A percentile compares a stretch with the other conserved stretches of the same genome.
Conservation (phyloP, 2,113 vertebrate species). For the Hoplias malabaricus region DNA sequence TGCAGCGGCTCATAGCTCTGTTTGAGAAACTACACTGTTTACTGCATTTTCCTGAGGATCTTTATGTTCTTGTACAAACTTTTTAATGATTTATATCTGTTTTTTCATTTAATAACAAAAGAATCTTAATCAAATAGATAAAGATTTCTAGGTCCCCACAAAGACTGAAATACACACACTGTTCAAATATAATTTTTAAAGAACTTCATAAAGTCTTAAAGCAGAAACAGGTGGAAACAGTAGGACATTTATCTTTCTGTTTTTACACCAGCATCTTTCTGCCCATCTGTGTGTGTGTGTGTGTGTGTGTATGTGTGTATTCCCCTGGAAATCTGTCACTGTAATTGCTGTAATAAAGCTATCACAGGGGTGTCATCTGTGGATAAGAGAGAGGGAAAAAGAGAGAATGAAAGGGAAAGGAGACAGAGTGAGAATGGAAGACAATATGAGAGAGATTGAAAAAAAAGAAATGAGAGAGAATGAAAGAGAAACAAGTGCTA, state of each 20-base stretch:
- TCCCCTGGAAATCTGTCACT: slow-evolving; percentile 29
- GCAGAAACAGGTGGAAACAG: background rate
- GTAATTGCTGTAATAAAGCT: slow-evolving; percentile 51
- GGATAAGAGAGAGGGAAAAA: background rate
- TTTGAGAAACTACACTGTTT: no score
- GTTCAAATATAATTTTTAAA: no score
- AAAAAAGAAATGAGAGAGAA: background rate
- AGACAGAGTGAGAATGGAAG: background rate
- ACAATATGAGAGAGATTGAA: background rate
- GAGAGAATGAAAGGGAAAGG: background rate
- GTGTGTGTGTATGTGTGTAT: slow-evolving; percentile 34
- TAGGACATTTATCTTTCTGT: background rate
- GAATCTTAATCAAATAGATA: no score
- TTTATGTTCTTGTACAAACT: no score
- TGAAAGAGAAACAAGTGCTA: background rate
- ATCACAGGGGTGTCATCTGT: slow-evolving; percentile 27
- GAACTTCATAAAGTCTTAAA: no score
- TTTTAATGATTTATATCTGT: no score
- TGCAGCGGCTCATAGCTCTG: no score
- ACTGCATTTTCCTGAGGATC: no score
- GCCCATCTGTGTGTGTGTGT: slow-evolving; percentile 35
- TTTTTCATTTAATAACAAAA: no score
- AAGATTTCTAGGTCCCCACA: no score
- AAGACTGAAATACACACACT: no score
- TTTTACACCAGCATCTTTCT: background rate